phyloP scores from a whole-genome alignment of 2,888 invertebrate species.

The Eupeodes luniger region DNA sequence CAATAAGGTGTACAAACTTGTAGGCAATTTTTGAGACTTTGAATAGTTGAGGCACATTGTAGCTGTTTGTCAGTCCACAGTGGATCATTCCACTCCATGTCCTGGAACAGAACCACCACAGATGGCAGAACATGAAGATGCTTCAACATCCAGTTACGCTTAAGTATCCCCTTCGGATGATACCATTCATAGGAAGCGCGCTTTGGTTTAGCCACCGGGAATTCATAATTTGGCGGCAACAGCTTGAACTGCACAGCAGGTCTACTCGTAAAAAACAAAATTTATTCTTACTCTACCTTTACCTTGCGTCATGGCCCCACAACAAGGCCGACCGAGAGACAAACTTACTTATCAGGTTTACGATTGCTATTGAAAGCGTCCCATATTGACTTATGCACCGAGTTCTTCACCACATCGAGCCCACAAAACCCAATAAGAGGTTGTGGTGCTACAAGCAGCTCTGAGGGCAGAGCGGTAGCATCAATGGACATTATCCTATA shows the following conservation, averaged over 20 bases:
- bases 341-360: conserved; percentile 86
- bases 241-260: conserved; percentile 93
- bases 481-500: conserved; percentile 85
- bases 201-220: conserved; percentile 94
- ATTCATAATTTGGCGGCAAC: conserved; percentile 92
- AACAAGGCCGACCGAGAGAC: neutral
- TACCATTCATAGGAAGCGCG: conserved; percentile 97
- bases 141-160: conserved; percentile 97
- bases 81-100: conserved; percentile 98
- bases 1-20: conserved; percentile 77
- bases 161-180: conserved; percentile 96
- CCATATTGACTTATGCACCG: conserved; percentile 96
- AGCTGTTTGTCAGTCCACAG: conserved; percentile 97
- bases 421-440: conserved; percentile 95
- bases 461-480: conserved; percentile 90
- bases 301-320: too few relatives aligned
- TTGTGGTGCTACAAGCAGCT: conserved; percentile 92
- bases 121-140: conserved; percentile 95
- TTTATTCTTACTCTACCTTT: neutral
- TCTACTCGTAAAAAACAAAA: conserved; percentile 82
- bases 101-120: conserved; percentile 97
- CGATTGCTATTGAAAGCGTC: conserved; percentile 94
- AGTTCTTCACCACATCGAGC: conserved; percentile 92
- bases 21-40: conserved; percentile 87
- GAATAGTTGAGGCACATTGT: conserved; percentile 95